Evolutionary conservation across 2,113 vertebrate species (phyloP), one percentile per base, ranked within the genome.

Genomic region (Sorex araneus): DNA sequence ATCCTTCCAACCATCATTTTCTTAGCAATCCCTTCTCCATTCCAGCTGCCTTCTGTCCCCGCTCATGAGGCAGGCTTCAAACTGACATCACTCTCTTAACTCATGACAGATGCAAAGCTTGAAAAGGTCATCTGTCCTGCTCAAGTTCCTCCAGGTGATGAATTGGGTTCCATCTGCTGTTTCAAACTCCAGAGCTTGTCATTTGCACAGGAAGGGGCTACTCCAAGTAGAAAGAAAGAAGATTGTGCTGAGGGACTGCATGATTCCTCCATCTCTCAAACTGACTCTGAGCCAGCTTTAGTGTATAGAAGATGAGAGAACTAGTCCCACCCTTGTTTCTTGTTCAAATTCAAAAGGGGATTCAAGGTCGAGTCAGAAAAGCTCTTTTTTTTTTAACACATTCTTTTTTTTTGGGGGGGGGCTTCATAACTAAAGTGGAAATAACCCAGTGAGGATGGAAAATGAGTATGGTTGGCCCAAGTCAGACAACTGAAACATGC

Each of bases 381-480:
- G 15, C 30, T 86, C 50, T 88, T 86, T 93, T 76, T n/a, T n/a
- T n/a, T n/a, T n/a, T n/a, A n/a, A n/a, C n/a, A n/a, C n/a, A n/a
- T n/a, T n/a, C n/a, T n/a, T n/a, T n/a, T n/a, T n/a, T n/a, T n/a
- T n/a, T n/a, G n/a, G n/a, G n/a, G n/a, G n/a, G n/a, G n/a, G n/a
- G n/a, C 92, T 96, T 89, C 50, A 94, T 54, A 91, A 82, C 63
- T 71, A 19, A 91, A 79, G 69, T 94, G 89, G 84, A 95, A 94
- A 71, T 84, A 87, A 94, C 92, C 94, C 75, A 69, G 89, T 57
- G 66, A 91, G 91, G 86, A 92, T 87, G 80, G 86, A 95, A 87
- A 82, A 90, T 36, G 73, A 89, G 83, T 63, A 87, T 2, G 3
- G 74, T 76, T 69, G 73, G 83, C 84, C 67, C 75, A 79, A 74